These are phyloP conservation scores for Penaeus monodon DNA, from an alignment of 2,888 invertebrate genomes.

Conservation along the genomic window DNA sequence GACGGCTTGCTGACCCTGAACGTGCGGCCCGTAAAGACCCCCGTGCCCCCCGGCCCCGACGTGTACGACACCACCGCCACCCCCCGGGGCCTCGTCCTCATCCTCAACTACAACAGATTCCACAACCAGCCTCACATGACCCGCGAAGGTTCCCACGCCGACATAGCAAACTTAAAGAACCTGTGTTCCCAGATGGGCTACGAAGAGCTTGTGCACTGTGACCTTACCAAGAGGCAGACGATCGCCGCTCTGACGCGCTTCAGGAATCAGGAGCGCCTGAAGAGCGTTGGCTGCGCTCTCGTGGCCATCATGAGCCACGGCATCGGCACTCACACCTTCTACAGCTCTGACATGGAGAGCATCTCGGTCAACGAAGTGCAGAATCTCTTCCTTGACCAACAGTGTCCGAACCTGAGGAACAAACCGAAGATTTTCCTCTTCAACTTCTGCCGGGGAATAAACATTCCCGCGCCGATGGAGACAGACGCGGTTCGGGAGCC, in stretches of 20 bases:
- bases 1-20: neutral
- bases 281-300: conserved; percentile 25
- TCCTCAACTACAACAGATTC: conserved; percentile 27
- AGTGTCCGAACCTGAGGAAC: conserved; percentile 1
- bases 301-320: conserved; percentile 44
- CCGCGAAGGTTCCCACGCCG: conserved; percentile 11
- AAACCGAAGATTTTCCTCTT: conserved; percentile 47
- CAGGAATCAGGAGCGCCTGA: conserved; percentile 4
- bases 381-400: conserved; percentile 8
- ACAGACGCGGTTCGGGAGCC: neutral
- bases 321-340: neutral
- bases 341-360: conserved; percentile 7
- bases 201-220: neutral
- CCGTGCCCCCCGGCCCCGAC: conserved; percentile 11
- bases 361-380: conserved; percentile 22
- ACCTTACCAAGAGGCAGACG: conserved; percentile 19
- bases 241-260: conserved; percentile 1
- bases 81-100: conserved; percentile 29
- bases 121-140: neutral
- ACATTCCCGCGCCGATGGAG: conserved; percentile 1
- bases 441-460: conserved; percentile 33
- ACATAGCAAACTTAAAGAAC: conserved; percentile 4
- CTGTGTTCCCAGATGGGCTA: conserved; percentile 33
- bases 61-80: conserved; percentile 37
- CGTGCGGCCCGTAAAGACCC: neutral